phyloP scores from a whole-genome alignment of 2,113 vertebrate genomes.

The Vicugna pacos region DNA sequence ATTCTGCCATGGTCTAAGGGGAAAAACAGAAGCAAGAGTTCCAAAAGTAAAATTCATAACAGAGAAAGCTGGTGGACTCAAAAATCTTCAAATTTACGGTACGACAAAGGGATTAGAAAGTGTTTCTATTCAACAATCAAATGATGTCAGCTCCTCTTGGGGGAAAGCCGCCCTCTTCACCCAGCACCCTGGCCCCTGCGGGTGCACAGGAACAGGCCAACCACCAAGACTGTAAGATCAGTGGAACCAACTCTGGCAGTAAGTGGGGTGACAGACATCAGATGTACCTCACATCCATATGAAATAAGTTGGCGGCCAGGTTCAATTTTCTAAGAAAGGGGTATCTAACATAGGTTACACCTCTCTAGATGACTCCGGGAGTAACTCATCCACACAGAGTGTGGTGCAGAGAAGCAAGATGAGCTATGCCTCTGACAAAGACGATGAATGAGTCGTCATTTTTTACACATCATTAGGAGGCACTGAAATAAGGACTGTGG shows the following conservation, averaged over 20 bases:
- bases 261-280: not conserved
- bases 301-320: not conserved
- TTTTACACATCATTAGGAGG: not conserved
- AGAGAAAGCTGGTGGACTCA: not conserved
- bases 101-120: conserved; percentile 24
- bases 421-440: not conserved
- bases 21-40: not conserved
- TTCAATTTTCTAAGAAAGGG: not conserved
- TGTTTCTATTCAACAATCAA: not conserved
- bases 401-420: not conserved
- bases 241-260: not conserved
- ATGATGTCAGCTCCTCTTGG: not conserved
- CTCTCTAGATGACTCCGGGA: not conserved
- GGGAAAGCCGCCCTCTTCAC: not conserved
- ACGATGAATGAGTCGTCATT: not conserved
- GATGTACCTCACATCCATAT: not conserved
- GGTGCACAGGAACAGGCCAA: not conserved
- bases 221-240: not conserved
- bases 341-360: not conserved
- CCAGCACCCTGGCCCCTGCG: not conserved
- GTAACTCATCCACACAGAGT: not conserved
- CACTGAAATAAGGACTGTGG: not conserved
- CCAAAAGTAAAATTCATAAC: conserved; percentile 53
- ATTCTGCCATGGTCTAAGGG: not conserved
- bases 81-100: conserved; percentile 44